Evolutionary conservation across 1,140 invertebrate genomes (phyloP).

Genomic region (Caenorhabditis inopinata): DNA sequence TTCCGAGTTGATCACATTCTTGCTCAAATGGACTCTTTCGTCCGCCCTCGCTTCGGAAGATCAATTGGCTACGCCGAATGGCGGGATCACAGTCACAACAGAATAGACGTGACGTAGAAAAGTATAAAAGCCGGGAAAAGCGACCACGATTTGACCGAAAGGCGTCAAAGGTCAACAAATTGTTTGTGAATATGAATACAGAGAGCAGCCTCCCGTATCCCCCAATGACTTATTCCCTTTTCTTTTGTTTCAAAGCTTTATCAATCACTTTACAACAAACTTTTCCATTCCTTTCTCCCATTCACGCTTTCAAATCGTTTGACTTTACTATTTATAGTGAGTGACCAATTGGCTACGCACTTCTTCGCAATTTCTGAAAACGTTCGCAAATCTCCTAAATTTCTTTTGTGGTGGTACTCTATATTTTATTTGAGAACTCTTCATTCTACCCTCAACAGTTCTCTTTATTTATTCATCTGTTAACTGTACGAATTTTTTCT

Average conservation of each 20-base stretch:
- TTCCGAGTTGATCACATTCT: slow-evolving; percentile 39
- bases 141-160: neutral
- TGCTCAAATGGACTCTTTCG: slow-evolving; percentile 45
- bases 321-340: slow-evolving; percentile 34
- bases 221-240: slow-evolving; percentile 29
- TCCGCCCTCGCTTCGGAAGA: slow-evolving; percentile 38
- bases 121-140: neutral
- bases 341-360: neutral
- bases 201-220: slow-evolving; percentile 10
- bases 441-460: no score
- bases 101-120: slow-evolving; percentile 18
- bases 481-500: no score
- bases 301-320: slow-evolving; percentile 7
- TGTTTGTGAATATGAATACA: neutral
- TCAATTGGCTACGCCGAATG: neutral
- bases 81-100: slow-evolving; percentile 8
- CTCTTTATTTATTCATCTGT: no score
- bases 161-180: slow-evolving; percentile 30
- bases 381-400: no score
- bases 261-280: slow-evolving; percentile 32
- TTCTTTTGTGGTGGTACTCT: no score
- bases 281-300: slow-evolving; percentile 12
- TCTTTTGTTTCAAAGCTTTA: slow-evolving; percentile 31
- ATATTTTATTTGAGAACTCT: no score
- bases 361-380: no score